phyloP scores from a whole-genome alignment of 2,888 invertebrate species.

The Hybos culiciformis region DNA sequence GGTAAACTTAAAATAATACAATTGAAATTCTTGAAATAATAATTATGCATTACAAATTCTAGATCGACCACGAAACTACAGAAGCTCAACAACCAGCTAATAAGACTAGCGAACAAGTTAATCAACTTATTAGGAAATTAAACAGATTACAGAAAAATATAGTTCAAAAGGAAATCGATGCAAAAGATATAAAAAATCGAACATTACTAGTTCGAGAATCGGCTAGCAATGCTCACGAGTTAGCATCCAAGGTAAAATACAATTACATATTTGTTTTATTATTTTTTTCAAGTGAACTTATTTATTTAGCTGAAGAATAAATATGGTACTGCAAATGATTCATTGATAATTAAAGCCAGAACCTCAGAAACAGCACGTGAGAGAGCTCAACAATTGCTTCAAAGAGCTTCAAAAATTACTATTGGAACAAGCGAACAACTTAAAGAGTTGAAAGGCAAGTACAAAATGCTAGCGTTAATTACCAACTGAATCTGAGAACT shows the following conservation, averaged over 20 bases:
- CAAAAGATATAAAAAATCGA: constrained; percentile 66
- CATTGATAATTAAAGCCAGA: constrained; percentile 56
- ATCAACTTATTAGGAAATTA: constrained; percentile 53
- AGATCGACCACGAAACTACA: constrained; percentile 70
- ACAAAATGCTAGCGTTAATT: too few species aligned
- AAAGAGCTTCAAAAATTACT: constrained; percentile 69
- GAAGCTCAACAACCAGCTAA: constrained; percentile 69
- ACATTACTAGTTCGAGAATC: constrained; percentile 58
- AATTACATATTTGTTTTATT: constrained; percentile 1
- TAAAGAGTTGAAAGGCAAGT: constrained; percentile 49
- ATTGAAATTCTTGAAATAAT: not conserved
- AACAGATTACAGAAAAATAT: constrained; percentile 66
- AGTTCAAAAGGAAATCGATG: constrained; percentile 66
- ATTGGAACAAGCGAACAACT: constrained; percentile 62
- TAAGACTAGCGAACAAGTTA: constrained; percentile 63
- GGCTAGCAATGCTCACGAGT: constrained; percentile 54
- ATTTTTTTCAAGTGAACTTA: constrained; percentile 9
- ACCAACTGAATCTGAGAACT: too few species aligned
- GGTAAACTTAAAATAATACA: constrained; percentile 23
- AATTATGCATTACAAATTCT: constrained; percentile 14
- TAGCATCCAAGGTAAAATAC: constrained; percentile 38
- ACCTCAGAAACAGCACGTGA: constrained; percentile 66
- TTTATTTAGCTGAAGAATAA: constrained; percentile 43
- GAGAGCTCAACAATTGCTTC: constrained; percentile 61
- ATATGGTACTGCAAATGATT: constrained; percentile 57